Evolutionary conservation across 2,113 vertebrate genomes (phyloP).

Genomic region (Dicrurus megarhynchus): DNA sequence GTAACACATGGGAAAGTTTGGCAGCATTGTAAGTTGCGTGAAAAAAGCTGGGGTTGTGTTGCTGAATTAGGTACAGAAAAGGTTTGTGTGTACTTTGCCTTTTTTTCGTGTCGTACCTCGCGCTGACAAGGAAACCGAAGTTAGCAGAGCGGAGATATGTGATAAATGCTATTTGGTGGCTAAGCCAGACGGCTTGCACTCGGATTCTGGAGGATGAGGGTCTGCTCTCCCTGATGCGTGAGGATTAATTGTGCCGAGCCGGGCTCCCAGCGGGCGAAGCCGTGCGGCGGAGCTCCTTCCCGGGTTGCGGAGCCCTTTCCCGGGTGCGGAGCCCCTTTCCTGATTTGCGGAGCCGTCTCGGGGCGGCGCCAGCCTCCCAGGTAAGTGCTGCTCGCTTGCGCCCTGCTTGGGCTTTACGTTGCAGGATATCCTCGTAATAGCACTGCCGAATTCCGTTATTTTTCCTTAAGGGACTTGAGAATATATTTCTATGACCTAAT

Average conservation of each 20-base stretch:
- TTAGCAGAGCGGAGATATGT: accelerated
- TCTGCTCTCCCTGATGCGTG: accelerated
- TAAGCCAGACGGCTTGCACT: background rate
- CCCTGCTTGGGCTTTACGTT: accelerated
- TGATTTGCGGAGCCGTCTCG: too few species aligned
- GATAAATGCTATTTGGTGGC: background rate
- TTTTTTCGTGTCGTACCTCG: background rate
- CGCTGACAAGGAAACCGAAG: background rate
- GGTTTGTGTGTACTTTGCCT: background rate
- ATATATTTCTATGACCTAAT: background rate
- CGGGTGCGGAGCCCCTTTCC: background rate
- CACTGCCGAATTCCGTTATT: background rate
- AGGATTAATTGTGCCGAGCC: accelerated
- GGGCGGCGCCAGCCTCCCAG: background rate
- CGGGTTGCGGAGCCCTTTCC: background rate
- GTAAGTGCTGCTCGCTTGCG: background rate
- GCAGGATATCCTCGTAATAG: accelerated
- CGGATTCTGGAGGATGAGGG: background rate
- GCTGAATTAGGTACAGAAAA: background rate
- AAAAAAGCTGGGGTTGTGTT: background rate
- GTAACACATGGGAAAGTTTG: background rate
- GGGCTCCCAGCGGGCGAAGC: background rate
- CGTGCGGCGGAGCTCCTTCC: background rate
- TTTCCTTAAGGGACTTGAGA: background rate
- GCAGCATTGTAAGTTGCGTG: background rate